Percentiles rank a stretch among this genome's conserved stretches.
phyloP scores from a whole-genome alignment of 1,140 invertebrate genomes.

The Drosophila sproati region DNA sequence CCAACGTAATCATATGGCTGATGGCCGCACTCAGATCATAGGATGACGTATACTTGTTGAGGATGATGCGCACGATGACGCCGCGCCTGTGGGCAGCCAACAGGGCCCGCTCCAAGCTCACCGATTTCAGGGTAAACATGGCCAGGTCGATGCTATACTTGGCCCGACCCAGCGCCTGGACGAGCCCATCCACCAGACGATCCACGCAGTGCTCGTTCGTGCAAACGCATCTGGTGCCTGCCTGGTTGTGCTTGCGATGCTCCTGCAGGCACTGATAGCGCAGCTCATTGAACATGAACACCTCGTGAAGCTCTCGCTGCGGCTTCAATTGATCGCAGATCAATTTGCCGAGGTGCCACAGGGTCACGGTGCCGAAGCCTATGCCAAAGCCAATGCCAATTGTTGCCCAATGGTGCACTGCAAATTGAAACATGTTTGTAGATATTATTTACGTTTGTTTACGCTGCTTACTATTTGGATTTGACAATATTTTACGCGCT shows the following conservation, averaged over 20 bases:
- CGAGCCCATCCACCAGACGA: background rate
- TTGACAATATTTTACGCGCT: too few relatives aligned
- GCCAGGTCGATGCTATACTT: background rate
- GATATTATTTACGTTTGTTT: too few relatives aligned
- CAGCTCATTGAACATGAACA: background rate
- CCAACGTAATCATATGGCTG: background rate
- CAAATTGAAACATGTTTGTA: too few relatives aligned
- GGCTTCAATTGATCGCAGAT: background rate
- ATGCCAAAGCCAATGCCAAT: background rate
- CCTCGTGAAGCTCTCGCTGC: background rate
- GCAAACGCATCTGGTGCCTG: background rate
- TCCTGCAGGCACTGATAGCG: background rate
- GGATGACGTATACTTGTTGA: background rate
- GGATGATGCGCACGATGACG: background rate
- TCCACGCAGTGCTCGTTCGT: background rate
- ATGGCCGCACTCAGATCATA: background rate
- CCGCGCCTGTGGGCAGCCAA: background rate
- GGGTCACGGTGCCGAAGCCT: background rate
- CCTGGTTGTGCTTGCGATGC: background rate
- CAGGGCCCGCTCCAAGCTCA: background rate
- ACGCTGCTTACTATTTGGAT: too few relatives aligned
- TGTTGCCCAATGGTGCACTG: too few relatives aligned
- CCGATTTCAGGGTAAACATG: background rate
- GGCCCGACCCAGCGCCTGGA: background rate
- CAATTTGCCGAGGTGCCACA: background rate